Evolutionary conservation across 1,140 invertebrate genomes (phyloP), one percentile per base, ranked within the genome.

Genomic region (Acromyrmex echinatior): DNA sequence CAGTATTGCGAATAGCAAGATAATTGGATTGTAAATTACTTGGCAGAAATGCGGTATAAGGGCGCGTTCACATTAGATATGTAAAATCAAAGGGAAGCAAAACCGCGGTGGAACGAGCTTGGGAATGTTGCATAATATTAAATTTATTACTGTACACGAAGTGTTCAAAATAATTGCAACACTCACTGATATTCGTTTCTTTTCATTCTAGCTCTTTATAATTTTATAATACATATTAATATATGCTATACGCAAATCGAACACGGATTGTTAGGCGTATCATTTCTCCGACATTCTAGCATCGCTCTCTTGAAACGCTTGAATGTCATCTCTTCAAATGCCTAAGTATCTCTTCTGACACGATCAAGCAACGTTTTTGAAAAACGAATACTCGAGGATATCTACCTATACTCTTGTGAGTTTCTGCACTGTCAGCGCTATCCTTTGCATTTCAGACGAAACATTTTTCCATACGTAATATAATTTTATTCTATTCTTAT

Each of bases 21-120:
- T 58, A 60, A 53, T 51, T 39, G 70, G 70, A 74, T 74, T 70
- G 39, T 84, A 84, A 84, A 84, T 84, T 84, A 84, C 60, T 21
- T 25, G 45, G 39, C 21, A 25, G 56, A 74, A 74, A 74, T 62
- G 80, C 70, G 35, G n/a, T 28, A 39, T 84, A 76, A 84, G 68
- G 70, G 56, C 18, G 39, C 68, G 25, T 51, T 0, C 68, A 82
- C 53, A 74, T 45, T 58, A 49, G 53, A 39, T 56, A 18, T 21
- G 21, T 10, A 4, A 3, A 28, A 4, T 18, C 68, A 60, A 76
- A 49, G 56, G 49, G 58, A 73, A 62, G 10, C 9, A 71, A 58
- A 25, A 45, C 56, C 56, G 70, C 56, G 21, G 7, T 28, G 18
- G 31, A 74, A 62, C n/a, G 45, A 49, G 39, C 16, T 18, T 21